Evolutionary conservation across 2,888 invertebrate genomes (phyloP), one percentile per base, ranked within the genome.

Genomic region (Drosophila borborema): DNA sequence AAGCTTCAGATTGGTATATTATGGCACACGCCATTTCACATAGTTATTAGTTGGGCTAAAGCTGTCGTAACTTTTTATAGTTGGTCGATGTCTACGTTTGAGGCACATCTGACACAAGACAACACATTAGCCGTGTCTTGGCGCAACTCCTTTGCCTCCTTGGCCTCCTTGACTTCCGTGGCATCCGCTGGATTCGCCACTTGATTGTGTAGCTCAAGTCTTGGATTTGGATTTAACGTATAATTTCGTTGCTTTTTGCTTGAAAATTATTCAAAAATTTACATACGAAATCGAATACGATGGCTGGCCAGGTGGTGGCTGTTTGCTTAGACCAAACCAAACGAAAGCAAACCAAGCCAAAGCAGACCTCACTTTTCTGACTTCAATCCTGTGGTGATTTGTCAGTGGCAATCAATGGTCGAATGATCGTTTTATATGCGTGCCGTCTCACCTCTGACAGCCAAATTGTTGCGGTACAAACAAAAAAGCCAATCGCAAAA

Each of bases 31-130:
- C 72, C 71, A 55, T 36, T 34, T 58, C 10, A 16, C n/a, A 10
- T 38, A 34, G 16, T 18, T 36, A 18, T 23, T 46, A 38, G 38
- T 2, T 49, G 36, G 31, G n/a, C 31, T 34, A 36, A 48, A n/a
- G 28, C 46, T 46, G 16, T 18, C 38, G 46, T 41, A 64, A 41
- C 45, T 58, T 74, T 65, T 77, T 81, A 8, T 23, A 55, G 72
- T 59, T 69, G 8, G 20, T 20, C 18, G 34, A 34, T 51, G 79
- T 73, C 82, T 83, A 81, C 69, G 48, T 85, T 85, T 85, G 83
- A 88, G 77, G 75, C 64, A 75, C 64, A 80, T 80, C 86, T 88
- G 83, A 88, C 86, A 88, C 81, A 87, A 85, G 86, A 86, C 86
- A 88, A 81, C 76, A 77, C 77, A 77, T 79, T 86, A 80, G 73